phyloP scores from a whole-genome alignment of 2,113 vertebrate genomes.

The Chionomys nivalis region DNA sequence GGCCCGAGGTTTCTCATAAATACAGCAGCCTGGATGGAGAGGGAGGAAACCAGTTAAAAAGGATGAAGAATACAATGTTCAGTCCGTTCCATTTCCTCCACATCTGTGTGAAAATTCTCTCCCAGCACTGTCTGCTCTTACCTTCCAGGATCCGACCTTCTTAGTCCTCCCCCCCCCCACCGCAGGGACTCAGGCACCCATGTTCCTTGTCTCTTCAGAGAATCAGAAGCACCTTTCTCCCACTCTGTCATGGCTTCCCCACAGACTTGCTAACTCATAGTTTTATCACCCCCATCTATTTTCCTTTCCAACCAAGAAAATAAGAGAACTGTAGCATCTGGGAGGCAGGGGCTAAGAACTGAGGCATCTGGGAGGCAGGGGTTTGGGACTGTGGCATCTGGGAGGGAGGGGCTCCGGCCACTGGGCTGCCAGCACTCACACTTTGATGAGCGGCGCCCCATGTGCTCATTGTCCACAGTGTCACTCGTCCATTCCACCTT shows the following conservation, averaged over 20 bases:
- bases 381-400: too few relatives aligned
- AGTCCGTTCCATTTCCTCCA: neutral
- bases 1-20: constrained; percentile 94
- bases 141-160: neutral
- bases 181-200: neutral
- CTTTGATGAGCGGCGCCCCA: constrained; percentile 94
- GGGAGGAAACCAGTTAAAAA: constrained; percentile 51
- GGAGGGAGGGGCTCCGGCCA: too few relatives aligned
- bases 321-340: neutral
- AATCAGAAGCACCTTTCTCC: neutral
- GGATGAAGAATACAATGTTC: neutral
- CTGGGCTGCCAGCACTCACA: constrained; percentile 86
- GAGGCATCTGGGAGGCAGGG: too few relatives aligned
- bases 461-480: constrained; percentile 95
- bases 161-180: neutral
- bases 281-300: neutral
- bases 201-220: neutral
- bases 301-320: neutral
- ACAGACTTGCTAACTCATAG: neutral
- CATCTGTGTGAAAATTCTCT: neutral
- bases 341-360: too few relatives aligned
- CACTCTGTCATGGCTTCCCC: neutral
- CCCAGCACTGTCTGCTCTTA: neutral
- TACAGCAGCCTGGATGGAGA: constrained; percentile 90
- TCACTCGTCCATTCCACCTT: constrained; percentile 97